These are phyloP conservation scores for Bombus huntii DNA, from an alignment of 1,140 invertebrate genomes.

Conservation along the genomic window DNA sequence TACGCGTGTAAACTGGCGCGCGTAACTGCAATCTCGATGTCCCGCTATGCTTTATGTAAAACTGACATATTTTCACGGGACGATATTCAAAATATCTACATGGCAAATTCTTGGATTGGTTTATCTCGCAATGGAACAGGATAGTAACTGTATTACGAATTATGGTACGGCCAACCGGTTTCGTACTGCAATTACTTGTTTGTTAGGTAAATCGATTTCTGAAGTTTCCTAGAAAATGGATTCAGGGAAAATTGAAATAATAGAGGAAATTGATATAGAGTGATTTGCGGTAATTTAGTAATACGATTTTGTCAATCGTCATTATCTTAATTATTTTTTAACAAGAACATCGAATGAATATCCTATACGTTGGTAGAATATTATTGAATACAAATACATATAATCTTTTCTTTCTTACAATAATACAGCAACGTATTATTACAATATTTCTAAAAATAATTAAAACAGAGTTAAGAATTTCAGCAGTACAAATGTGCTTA, in stretches of 20 bases:
- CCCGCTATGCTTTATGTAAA: slow-evolving; percentile 54
- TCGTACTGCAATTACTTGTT: not conserved
- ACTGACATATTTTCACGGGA: slow-evolving; percentile 7
- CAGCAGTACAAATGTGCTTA: too few species aligned
- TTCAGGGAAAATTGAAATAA: not conserved
- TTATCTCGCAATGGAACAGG: not conserved
- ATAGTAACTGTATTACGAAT: not conserved
- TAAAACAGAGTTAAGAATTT: too few species aligned
- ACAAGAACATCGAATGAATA: not conserved
- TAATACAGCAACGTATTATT: too few species aligned
- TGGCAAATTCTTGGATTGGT: not conserved
- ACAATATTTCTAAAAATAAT: too few species aligned
- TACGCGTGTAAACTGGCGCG: slow-evolving; percentile 51
- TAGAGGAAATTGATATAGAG: not conserved
- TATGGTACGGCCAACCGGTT: not conserved
- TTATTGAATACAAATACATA: not conserved
- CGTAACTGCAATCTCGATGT: slow-evolving; percentile 57
- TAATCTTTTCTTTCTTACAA: too few species aligned
- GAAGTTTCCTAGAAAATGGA: not conserved
- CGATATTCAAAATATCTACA: slow-evolving; percentile 24
- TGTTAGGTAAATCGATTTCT: not conserved
- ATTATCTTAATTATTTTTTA: not conserved
- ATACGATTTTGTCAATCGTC: not conserved
- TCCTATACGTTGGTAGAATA: not conserved
- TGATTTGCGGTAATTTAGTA: not conserved